Conservation (phyloP, 2,797 vertebrate genomes). For the Malurus splendens region DNA sequence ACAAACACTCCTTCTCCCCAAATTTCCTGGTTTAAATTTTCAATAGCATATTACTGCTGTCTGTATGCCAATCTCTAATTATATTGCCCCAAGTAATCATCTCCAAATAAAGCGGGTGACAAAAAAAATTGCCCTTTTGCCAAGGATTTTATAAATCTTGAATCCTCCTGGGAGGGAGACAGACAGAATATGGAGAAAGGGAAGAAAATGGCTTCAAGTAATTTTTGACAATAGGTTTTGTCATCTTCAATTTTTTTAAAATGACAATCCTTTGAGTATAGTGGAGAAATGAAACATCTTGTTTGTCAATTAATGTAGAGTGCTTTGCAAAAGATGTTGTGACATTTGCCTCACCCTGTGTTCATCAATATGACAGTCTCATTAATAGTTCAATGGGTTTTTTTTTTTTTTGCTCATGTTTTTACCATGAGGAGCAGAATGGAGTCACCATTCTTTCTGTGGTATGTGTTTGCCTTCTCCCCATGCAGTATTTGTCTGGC, state of each 20-base stretch:
- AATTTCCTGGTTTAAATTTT: not conserved
- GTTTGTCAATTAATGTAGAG: slow-evolving; percentile 22
- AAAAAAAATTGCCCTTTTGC: not conserved
- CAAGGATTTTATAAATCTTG: not conserved
- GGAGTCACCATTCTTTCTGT: not conserved
- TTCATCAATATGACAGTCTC: not conserved
- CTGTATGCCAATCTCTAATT: not conserved
- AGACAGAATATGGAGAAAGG: not conserved
- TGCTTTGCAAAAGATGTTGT: not conserved
- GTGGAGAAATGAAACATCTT: not conserved
- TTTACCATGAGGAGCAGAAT: not conserved
- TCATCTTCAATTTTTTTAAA: not conserved
- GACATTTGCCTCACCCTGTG: not conserved
- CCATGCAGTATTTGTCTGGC: not conserved
- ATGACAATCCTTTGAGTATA: not conserved
- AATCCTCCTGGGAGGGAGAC: not conserved
- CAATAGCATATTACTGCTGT: not conserved
- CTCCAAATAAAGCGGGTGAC: not conserved
- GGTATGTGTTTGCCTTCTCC: not conserved
- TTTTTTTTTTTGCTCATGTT: not conserved
- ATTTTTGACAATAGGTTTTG: not conserved
- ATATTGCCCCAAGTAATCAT: not conserved
- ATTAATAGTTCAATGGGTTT: accelerated
- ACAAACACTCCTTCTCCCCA: not conserved
- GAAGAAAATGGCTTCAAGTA: not conserved